phyloP scores from a whole-genome alignment of 2,113 vertebrate genomes.

The Xenopus laevis region DNA sequence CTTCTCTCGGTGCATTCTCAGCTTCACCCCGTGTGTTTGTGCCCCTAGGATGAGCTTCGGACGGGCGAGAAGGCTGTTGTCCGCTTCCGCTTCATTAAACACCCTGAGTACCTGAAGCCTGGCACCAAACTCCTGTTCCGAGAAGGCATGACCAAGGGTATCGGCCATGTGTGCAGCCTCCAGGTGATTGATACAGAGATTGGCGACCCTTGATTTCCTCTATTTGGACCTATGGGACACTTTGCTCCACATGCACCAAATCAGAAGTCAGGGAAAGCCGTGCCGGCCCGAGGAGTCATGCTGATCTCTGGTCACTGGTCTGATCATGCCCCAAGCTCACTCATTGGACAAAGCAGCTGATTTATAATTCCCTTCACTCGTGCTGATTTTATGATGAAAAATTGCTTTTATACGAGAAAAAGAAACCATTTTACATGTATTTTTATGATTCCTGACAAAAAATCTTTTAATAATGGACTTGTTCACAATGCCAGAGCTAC shows the following conservation, averaged over 20 bases:
- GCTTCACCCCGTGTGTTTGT: background rate
- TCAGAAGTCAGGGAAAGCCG: background rate
- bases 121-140: conserved; percentile 95
- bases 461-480: no score
- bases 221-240: background rate
- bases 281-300: background rate
- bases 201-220: background rate
- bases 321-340: background rate
- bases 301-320: background rate
- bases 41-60: conserved; percentile 81
- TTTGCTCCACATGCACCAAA: background rate
- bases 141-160: conserved; percentile 94
- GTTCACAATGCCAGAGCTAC: no score
- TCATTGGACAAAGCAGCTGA: no score
- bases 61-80: conserved; percentile 96
- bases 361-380: no score
- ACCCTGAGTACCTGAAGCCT: conserved; percentile 94
- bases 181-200: conserved; percentile 70
- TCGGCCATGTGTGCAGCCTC: conserved; percentile 90
- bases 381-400: no score
- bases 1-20: no score
- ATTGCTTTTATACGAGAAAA: no score
- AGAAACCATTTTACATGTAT: no score
- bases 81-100: conserved; percentile 94
- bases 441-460: no score